Evolutionary conservation across 1,140 invertebrate genomes (phyloP), one percentile per base, ranked within the genome.

Genomic region (Nixonia krombeini): DNA sequence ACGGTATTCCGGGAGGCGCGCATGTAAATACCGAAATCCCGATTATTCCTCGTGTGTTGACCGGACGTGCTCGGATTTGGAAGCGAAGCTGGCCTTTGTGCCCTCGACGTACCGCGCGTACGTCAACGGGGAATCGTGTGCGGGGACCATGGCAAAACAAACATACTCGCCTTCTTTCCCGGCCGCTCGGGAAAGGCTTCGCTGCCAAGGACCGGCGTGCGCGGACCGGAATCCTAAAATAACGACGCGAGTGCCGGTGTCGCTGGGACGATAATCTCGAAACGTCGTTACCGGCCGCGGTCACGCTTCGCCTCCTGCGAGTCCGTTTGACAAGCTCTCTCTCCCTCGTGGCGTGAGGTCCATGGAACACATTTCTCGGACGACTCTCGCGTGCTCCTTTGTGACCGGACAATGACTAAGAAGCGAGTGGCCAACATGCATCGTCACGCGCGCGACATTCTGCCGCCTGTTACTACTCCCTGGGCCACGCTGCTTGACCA

Each of bases 321-420:
- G n/a, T n/a, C n/a, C n/a, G n/a, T n/a, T n/a, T n/a, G 71, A 75
- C 74, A 78, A 76, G 74, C 64, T 58, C 57, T 70, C 70, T 72
- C 73, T 74, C 68, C 72, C 72, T 74, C 74, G 65, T 72, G 63
- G 72, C 74, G 72, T 76, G 70, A 73, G 74, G 73, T 76, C 72
- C 69, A 68, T 47, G 31, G 62, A 61, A 63, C 55, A 52, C 68
- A 75, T 75, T 70, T 73, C 73, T 65, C 75, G 74, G 61, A 70
- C 68, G 67, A 69, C 68, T 62, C 70, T 67, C 52, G 61, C 69
- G 56, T 68, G 62, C 68, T 57, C 53, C 45, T 51, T 59, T 59
- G 51, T 45, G 55, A 45, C 44, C 64, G 72, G 70, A 78, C 76
- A 80, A 76, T 78, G 70, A 74, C 52, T 65, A 67, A 62, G 57